Base-by-base conservation (phyloP, 2,888 invertebrate species). In the Morpho deidamia region DNA sequence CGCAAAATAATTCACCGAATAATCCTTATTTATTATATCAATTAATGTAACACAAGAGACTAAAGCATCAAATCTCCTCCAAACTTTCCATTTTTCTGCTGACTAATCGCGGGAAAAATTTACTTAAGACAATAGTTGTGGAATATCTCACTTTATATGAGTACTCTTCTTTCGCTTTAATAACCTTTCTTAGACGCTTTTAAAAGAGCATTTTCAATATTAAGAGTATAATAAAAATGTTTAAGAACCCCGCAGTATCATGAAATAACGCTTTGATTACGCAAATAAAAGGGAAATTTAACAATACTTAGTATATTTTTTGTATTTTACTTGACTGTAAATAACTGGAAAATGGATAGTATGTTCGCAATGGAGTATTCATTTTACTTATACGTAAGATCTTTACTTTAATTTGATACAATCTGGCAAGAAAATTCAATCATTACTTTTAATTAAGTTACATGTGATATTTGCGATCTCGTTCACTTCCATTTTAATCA, bases 261-360 rank as follows among this genome's bases (percentile, higher is more conserved):
- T 56, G 49, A 56, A 44, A 44, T 42, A 47, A 48, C 32, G 40
- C 41, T 41, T 56, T 52, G 12, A 52, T 52, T 48, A 52, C 37
- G 23, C 41, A 44, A 44, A 56, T 56, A 56, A 53, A 56, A 49
- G 7, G 14, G 39, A 11, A 9, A 11, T 38, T 39, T 46, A 39
- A 32, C 11, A 46, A 32, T 39, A 38, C 32, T 32, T 46, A 38
- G 46, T 23, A 39, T 46, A 23, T 46, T n/a, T n/a, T n/a, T n/a
- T n/a, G n/a, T n/a, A n/a, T n/a, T n/a, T n/a, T n/a, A 11, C 5
- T n/a, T 23, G 38, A n/a, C 46, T 23, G 38, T 2, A 11, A 39
- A 32, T n/a, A 7, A 38, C 23, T 23, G 23, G 23, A 23, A 23
- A 23, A 5, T 23, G 23, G 23, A 23, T 23, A 5, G 23, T 23